Conservation (phyloP, 2,888 invertebrate genomes). For the Steinernema scapterisci region DNA sequence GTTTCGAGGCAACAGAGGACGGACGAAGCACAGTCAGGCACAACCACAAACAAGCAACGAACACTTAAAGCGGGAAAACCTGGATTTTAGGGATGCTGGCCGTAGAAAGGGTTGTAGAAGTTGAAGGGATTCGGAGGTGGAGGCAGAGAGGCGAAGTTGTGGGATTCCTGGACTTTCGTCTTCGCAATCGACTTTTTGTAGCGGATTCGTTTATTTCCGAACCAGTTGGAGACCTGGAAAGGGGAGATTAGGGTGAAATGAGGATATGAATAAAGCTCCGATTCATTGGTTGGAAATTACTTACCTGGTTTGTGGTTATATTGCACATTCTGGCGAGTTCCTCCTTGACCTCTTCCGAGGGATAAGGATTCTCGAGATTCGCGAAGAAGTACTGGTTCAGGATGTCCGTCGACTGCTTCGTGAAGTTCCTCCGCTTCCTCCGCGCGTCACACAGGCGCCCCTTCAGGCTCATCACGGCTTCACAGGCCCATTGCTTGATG, state of each 20-base stretch:
- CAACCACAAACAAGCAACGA: conserved; percentile 3
- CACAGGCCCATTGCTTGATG: conserved; percentile 96
- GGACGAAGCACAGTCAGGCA: conserved; percentile 1
- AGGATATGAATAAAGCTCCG: not conserved
- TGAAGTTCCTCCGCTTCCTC: conserved; percentile 93
- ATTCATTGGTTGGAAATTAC: not conserved
- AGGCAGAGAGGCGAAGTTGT: not conserved
- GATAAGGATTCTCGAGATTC: conserved; percentile 92
- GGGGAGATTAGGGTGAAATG: not conserved
- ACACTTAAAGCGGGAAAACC: not conserved
- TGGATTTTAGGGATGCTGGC: not conserved
- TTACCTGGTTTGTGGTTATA: conserved; percentile 75
- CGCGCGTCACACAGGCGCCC: conserved; percentile 78
- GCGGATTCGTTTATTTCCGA: conserved; percentile 97
- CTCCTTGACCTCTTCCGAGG: conserved; percentile 98
- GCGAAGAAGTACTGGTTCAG: conserved; percentile 99
- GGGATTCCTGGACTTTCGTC: not conserved
- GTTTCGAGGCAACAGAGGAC: not conserved
- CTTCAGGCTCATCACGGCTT: conserved; percentile 95
- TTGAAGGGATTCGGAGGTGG: conserved; percentile 16
- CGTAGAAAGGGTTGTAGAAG: conserved; percentile 6
- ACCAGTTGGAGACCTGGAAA: conserved; percentile 90
- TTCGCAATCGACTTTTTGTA: conserved; percentile 99
- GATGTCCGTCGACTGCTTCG: conserved; percentile 98
- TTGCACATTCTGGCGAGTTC: conserved; percentile 96